A percentile compares a stretch with the other conserved stretches of the same genome.
phyloP scores from a whole-genome alignment of 1,140 invertebrate genomes.

The Bombus pyrosoma region DNA sequence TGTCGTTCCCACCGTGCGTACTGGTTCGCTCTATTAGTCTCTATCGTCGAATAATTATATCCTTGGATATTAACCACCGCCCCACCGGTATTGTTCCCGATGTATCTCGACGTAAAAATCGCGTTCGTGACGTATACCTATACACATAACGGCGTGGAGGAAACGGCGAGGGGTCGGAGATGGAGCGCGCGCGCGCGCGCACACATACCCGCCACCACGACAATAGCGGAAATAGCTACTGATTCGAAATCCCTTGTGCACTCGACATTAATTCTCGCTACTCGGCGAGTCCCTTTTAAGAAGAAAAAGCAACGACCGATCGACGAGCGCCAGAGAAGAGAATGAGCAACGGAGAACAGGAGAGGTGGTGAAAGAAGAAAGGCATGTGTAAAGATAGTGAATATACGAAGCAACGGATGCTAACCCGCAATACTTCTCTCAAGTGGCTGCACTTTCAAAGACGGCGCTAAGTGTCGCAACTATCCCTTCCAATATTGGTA shows the following conservation, averaged over 20 bases:
- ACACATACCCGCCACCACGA: conserved; percentile 3
- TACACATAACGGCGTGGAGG: not conserved
- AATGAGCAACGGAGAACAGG: not conserved
- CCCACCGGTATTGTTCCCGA: conserved; percentile 34
- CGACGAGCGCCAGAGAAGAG: not conserved
- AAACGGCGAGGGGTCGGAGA: not conserved
- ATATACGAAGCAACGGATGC: conserved; percentile 37
- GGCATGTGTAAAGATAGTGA: conserved; percentile 24
- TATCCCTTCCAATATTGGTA: not conserved
- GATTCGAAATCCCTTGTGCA: conserved; percentile 61
- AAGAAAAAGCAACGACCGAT: conserved; percentile 42
- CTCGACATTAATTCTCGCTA: conserved; percentile 62
- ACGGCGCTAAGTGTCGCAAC: conserved; percentile 26
- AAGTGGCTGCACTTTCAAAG: conserved; percentile 40
- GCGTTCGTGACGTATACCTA: conserved; percentile 8
- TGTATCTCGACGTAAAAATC: conserved; percentile 48
- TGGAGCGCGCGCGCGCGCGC: not conserved
- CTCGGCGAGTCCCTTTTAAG: conserved; percentile 30
- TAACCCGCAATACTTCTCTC: conserved; percentile 31
- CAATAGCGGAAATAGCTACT: conserved; percentile 66
- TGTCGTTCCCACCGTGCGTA: not conserved
- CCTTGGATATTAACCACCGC: conserved; percentile 49
- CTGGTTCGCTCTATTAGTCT: conserved; percentile 22
- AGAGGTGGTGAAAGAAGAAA: conserved; percentile 19
- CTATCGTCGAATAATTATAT: conserved; percentile 50